Conservation (phyloP, 2,797 vertebrate species). For the Zalophus californianus region DNA sequence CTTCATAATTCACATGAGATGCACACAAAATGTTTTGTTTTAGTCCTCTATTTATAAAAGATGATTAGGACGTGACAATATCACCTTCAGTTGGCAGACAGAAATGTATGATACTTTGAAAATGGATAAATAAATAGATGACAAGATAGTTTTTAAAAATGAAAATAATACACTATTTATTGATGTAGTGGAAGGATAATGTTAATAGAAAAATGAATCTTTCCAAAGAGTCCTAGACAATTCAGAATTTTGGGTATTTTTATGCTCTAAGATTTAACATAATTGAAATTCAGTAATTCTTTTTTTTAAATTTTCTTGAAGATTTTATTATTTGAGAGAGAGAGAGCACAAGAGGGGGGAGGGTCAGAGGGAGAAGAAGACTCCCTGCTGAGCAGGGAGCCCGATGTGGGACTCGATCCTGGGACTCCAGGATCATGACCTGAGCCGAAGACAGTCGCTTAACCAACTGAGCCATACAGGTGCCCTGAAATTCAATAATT, state of each 20-base stretch:
- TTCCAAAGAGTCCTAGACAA: background rate
- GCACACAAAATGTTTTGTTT: background rate
- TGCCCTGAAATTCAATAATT: background rate
- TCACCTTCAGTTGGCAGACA: background rate
- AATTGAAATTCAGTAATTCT: background rate
- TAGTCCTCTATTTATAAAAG: background rate
- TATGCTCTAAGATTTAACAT: background rate
- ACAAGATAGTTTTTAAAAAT: background rate
- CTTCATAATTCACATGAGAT: background rate
- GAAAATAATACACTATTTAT: background rate
- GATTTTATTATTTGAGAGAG: no score
- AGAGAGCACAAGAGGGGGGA: no score
- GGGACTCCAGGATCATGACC: no score
- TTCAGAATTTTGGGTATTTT: background rate
- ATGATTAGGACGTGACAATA: background rate
- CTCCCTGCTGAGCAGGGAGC: no score
- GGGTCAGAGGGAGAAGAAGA: no score
- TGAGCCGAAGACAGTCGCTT: no score
- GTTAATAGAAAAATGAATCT: conserved; percentile 16
- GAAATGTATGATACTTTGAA: conserved; percentile 19
- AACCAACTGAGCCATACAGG: no score
- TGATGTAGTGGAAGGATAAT: background rate
- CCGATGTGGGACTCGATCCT: no score
- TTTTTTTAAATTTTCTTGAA: no score
- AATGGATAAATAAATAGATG: background rate